Conservation (phyloP, 2,888 invertebrate species). For the Cynaeus angustus region DNA sequence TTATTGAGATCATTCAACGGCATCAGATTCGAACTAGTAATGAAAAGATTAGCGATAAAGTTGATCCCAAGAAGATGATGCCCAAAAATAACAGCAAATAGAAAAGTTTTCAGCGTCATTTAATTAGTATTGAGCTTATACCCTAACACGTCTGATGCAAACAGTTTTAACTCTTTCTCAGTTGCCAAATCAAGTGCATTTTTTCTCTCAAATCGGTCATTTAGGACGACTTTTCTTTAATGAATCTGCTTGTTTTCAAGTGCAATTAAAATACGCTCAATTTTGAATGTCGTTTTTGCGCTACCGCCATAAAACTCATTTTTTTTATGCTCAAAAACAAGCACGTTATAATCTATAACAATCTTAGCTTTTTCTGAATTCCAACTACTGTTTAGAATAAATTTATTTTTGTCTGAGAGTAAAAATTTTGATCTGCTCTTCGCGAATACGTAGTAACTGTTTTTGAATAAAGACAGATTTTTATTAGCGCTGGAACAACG, state of each 20-base stretch:
- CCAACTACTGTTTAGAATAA: no score
- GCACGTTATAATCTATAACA: no score
- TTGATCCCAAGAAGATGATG: constrained; percentile 11
- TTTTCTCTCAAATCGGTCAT: no score
- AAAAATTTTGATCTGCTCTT: not conserved
- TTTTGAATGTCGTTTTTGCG: no score
- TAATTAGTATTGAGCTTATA: constrained; percentile 10
- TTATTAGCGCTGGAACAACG: constrained; percentile 48
- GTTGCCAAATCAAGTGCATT: not conserved
- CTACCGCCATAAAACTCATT: no score
- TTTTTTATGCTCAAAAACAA: no score
- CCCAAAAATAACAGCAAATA: constrained; percentile 14
- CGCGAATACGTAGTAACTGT: not conserved
- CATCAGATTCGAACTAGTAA: constrained; percentile 7
- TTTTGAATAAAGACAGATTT: constrained; percentile 21
- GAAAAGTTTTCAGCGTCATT: constrained; percentile 25
- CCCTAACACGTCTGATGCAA: not conserved
- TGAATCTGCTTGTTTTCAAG: no score
- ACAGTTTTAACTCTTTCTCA: not conserved
- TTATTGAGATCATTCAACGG: not conserved
- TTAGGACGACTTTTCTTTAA: no score
- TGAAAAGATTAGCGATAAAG: constrained; percentile 16
- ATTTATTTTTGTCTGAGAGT: no score
- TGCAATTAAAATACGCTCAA: no score
- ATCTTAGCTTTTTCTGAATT: no score